Evolutionary conservation across 2,113 vertebrate genomes (phyloP).

Genomic region (Mus musculus): GRCm39 chrX:127726001-127726500

Average conservation of each 20-base stretch:
- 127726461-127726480: not conserved
- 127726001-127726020: not conserved
- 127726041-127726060: not conserved
- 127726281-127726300: not conserved
- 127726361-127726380: not conserved
- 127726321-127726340: not conserved
- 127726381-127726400: not conserved
- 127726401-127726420: not conserved
- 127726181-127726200: not conserved
- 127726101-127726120: not conserved
- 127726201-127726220: not conserved
- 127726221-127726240: not conserved
- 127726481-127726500: not conserved
- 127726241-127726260: not conserved
- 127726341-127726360: not conserved
- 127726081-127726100: not conserved
- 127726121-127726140: not conserved
- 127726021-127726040: not conserved
- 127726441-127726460: not conserved
- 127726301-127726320: not conserved
- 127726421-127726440: not conserved
- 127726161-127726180: constrained; percentile 11
- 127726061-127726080: not conserved
- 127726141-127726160: not conserved
- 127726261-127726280: not conserved